Conservation (phyloP, 2,113 vertebrate genomes). For the Bothrops jararaca region DNA sequence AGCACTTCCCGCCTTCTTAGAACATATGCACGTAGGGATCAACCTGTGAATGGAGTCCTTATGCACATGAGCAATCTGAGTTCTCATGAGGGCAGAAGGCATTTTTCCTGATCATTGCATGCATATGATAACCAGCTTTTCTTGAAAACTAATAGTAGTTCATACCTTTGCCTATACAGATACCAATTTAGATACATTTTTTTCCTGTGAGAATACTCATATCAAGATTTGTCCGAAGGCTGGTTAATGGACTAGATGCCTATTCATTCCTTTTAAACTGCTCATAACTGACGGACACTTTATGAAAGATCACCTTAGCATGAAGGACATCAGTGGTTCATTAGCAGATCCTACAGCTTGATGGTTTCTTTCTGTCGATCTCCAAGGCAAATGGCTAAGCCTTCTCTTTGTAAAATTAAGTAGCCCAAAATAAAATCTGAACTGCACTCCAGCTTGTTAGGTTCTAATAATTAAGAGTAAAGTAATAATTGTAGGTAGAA, state of each 20-base stretch:
- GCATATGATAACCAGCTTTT: no score
- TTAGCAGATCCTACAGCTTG: neutral
- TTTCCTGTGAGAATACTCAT: neutral
- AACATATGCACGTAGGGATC: no score
- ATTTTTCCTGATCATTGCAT: neutral
- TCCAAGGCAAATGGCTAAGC: neutral
- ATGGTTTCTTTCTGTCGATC: neutral
- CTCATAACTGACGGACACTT: neutral
- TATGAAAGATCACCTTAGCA: neutral
- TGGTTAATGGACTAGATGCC: neutral
- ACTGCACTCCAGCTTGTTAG: neutral
- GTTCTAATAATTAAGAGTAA: neutral
- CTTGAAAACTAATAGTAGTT: neutral
- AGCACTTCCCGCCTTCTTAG: neutral
- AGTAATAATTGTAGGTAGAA: neutral
- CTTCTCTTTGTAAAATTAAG: neutral
- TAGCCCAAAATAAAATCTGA: neutral
- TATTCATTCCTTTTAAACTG: neutral
- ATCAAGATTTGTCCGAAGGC: neutral
- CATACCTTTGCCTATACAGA: neutral
- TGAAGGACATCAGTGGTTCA: neutral
- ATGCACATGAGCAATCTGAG: neutral
- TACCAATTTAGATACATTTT: neutral
- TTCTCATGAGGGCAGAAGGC: neutral
- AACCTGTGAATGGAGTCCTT: neutral